phyloP scores from a whole-genome alignment of 2,797 vertebrate species.

The Eleutherodactylus coqui region DNA sequence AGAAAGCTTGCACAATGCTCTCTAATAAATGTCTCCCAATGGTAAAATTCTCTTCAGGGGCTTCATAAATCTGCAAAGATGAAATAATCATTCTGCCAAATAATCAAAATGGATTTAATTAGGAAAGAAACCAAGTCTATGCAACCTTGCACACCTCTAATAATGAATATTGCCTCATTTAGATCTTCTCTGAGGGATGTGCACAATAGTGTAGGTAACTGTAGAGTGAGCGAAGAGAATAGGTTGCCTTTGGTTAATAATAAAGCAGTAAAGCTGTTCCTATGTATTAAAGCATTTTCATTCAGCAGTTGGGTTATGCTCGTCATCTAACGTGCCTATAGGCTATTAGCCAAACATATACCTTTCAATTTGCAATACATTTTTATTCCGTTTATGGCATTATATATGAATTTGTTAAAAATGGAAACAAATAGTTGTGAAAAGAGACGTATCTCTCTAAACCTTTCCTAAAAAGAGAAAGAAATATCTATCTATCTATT shows the following conservation, averaged over 20 bases:
- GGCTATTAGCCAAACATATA: no score
- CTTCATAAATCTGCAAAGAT: slow-evolving; percentile 5
- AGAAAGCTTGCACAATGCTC: background rate
- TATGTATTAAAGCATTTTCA: background rate
- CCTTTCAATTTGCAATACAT: no score
- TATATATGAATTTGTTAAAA: no score
- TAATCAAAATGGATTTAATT: slow-evolving; percentile 49
- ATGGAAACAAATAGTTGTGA: no score
- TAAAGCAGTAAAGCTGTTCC: background rate
- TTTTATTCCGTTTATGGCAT: no score
- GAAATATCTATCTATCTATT: no score
- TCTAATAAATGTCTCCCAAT: slow-evolving; percentile 30
- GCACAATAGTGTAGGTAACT: background rate
- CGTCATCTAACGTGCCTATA: background rate
- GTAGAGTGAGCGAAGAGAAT: background rate
- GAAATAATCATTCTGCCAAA: slow-evolving; percentile 23
- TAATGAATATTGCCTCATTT: slow-evolving; percentile 30
- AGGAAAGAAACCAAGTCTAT: background rate
- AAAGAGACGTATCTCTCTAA: no score
- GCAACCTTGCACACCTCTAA: background rate
- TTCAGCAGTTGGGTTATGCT: background rate
- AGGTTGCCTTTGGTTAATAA: background rate
- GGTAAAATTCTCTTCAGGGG: background rate
- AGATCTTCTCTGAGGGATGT: background rate
- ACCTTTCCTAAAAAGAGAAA: no score